phyloP scores from a whole-genome alignment of 2,113 vertebrate species.

The Phrynosoma platyrhinos region DNA sequence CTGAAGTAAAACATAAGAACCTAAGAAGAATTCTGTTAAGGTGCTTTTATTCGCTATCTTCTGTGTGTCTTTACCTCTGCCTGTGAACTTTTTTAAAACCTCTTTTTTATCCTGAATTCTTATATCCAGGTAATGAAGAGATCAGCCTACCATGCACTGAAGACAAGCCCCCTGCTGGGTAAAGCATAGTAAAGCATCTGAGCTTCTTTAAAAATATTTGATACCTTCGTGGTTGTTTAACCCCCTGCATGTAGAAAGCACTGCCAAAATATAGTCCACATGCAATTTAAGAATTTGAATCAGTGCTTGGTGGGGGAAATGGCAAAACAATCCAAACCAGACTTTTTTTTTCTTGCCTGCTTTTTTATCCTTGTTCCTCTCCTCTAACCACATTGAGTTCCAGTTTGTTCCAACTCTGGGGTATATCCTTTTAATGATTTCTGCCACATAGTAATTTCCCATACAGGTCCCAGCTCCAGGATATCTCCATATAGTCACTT shows the following conservation, averaged over 20 bases:
- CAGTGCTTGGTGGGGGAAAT: background rate
- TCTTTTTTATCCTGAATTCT: background rate
- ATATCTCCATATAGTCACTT: too few relatives aligned
- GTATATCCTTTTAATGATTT: background rate
- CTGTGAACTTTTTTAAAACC: background rate
- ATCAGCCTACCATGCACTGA: background rate
- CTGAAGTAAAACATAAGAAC: too few relatives aligned
- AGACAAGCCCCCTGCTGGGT: slow-evolving; percentile 34
- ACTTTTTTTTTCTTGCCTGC: background rate
- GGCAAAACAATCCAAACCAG: background rate
- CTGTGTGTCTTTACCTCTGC: background rate
- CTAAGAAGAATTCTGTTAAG: background rate
- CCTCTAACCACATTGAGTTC: background rate
- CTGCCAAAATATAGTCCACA: background rate
- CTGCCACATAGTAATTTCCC: too few relatives aligned
- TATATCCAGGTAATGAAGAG: background rate
- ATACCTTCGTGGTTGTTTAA: background rate
- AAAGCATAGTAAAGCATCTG: slow-evolving; percentile 12
- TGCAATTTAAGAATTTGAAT: background rate
- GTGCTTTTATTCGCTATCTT: background rate
- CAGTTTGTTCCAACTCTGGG: background rate
- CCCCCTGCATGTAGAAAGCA: background rate
- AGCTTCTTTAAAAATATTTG: background rate
- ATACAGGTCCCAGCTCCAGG: too few relatives aligned
- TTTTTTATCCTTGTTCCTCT: background rate